These are phyloP conservation scores for Caenorhabditis sp. DNA, from an alignment of 2,888 invertebrate genomes.

Conservation along the genomic window DNA sequence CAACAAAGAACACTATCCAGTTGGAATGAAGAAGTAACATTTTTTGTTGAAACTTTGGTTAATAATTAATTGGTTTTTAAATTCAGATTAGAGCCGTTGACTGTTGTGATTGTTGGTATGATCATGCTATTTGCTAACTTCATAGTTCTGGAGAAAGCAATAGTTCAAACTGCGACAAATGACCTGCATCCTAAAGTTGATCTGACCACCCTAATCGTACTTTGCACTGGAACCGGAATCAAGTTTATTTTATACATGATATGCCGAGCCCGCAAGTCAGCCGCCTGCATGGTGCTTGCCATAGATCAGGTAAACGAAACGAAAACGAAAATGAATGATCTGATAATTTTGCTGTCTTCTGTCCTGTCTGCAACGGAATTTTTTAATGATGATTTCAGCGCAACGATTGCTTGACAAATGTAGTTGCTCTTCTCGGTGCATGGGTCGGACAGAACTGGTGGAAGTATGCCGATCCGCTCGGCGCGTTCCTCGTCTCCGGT, in stretches of 20 bases:
- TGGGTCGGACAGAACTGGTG: constrained; percentile 84
- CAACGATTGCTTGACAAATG: constrained; percentile 84
- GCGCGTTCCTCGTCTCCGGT: constrained; percentile 84
- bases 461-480: constrained; percentile 84
- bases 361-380: neutral
- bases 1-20: constrained; percentile 84
- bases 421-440: constrained; percentile 84
- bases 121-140: constrained; percentile 83
- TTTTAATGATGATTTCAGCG: constrained; percentile 81
- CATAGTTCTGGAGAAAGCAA: constrained; percentile 83
- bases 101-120: constrained; percentile 84
- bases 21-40: constrained; percentile 83
- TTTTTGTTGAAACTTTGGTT: too few relatives aligned
- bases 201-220: constrained; percentile 66
- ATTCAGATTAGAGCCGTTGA: constrained; percentile 83
- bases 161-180: constrained; percentile 80
- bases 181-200: constrained; percentile 69
- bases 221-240: constrained; percentile 69
- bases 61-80: too few relatives aligned
- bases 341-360: too few relatives aligned
- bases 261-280: constrained; percentile 68
- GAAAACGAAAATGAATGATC: too few relatives aligned
- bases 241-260: constrained; percentile 72
- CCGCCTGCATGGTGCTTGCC: constrained; percentile 79
- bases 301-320: constrained; percentile 82